Evolutionary conservation across 1,140 invertebrate species (phyloP).

Genomic region (Heliconius hewitsoni): DNA sequence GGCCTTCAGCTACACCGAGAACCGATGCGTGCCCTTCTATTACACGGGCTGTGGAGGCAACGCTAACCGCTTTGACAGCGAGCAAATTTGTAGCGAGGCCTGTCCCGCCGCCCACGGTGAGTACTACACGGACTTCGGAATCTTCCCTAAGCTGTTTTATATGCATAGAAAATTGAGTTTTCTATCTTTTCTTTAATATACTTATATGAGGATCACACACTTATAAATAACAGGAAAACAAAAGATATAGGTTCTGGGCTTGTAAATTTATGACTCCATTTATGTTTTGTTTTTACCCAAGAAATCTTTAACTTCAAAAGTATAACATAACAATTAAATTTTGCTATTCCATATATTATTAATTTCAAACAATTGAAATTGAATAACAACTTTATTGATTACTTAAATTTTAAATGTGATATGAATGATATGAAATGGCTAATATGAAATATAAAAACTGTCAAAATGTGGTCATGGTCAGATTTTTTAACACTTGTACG

Average conservation of each 20-base stretch:
- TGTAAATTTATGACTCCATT: no score
- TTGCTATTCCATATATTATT: no score
- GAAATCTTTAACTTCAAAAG: no score
- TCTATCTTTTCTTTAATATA: not conserved
- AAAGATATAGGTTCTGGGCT: no score
- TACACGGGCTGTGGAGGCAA: conserved; percentile 96
- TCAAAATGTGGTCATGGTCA: no score
- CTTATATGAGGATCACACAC: not conserved
- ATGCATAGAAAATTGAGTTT: not conserved
- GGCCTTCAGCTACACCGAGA: conserved; percentile 92
- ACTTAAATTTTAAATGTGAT: not conserved
- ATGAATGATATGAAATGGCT: no score
- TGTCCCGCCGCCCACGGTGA: conserved; percentile 92
- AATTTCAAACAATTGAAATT: no score
- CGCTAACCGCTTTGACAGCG: conserved; percentile 91
- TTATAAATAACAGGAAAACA: not conserved
- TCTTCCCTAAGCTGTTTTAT: not conserved
- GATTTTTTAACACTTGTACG: no score
- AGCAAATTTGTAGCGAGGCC: conserved; percentile 88
- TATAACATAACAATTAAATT: no score
- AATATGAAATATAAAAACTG: no score
- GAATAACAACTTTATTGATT: no score
- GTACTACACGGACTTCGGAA: not conserved
- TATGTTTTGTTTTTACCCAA: no score
- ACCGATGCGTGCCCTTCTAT: conserved; percentile 96